Percentiles rank a stretch among this genome's conserved stretches.
phyloP scores from a whole-genome alignment of 2,888 invertebrate genomes.

The Drosophila cognata region DNA sequence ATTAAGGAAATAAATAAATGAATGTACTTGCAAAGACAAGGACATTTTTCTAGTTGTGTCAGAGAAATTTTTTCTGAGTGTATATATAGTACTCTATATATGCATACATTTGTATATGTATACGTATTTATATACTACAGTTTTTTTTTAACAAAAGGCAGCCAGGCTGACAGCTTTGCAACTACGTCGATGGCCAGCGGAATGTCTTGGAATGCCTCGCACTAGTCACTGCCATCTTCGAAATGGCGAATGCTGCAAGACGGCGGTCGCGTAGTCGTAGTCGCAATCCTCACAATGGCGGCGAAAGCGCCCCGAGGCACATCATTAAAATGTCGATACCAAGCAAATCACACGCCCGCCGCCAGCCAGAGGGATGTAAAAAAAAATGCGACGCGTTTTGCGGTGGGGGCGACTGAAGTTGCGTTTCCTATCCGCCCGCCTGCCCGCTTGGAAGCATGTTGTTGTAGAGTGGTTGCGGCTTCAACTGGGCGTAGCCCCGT shows the following conservation, averaged over 20 bases:
- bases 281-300: conserved; percentile 60
- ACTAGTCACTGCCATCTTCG: conserved; percentile 24
- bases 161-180: conserved; percentile 53
- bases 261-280: conserved; percentile 37
- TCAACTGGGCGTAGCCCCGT: conserved; percentile 60
- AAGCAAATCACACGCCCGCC: conserved; percentile 80
- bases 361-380: conserved; percentile 63
- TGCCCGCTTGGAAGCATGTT: conserved; percentile 4
- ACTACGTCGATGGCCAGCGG: conserved; percentile 54
- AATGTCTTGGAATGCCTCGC: conserved; percentile 58
- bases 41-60: background rate
- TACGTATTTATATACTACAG: conserved; percentile 8
- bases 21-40: background rate
- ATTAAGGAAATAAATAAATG: too few species aligned
- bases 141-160: conserved; percentile 44
- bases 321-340: conserved; percentile 84
- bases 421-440: background rate
- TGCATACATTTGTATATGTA: conserved; percentile 9
- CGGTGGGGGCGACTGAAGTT: conserved; percentile 44
- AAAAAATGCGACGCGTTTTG: conserved; percentile 66
- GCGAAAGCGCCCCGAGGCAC: conserved; percentile 74
- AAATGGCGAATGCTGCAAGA: conserved; percentile 64
- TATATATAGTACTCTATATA: background rate
- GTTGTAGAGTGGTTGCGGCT: background rate
- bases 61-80: background rate